phyloP scores from a whole-genome alignment of 2,797 vertebrate species.

The Hybognathus amarus region DNA sequence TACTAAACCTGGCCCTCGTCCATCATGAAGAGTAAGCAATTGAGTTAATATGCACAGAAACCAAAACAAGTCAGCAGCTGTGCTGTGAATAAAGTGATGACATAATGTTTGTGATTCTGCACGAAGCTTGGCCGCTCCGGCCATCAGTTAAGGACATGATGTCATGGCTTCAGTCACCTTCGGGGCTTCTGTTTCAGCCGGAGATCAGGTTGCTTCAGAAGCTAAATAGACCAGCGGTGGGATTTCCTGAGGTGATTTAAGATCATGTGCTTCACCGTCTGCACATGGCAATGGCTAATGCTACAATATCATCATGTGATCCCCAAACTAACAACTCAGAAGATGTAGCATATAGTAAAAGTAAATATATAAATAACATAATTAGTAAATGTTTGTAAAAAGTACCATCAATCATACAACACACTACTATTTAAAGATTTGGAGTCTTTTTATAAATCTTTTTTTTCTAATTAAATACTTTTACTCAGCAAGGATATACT shows the following conservation, averaged over 20 bases:
- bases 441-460: no score
- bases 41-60: constrained; percentile 55
- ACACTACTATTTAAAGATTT: no score
- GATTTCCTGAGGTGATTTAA: constrained; percentile 57
- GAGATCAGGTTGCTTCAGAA: constrained; percentile 68
- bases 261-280: constrained; percentile 54
- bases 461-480: no score
- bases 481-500: no score
- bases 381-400: background rate
- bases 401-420: background rate
- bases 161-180: constrained; percentile 68
- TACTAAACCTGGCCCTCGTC: constrained; percentile 52
- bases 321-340: background rate
- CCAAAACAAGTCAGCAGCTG: constrained; percentile 65
- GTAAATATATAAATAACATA: no score
- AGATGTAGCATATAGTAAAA: background rate
- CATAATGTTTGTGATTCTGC: constrained; percentile 69
- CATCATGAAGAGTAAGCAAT: constrained; percentile 61
- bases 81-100: constrained; percentile 67
- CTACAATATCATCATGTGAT: constrained; percentile 25
- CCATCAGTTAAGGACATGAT: constrained; percentile 69
- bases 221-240: constrained; percentile 69
- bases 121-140: constrained; percentile 56
- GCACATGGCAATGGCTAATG: constrained; percentile 25
- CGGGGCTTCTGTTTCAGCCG: constrained; percentile 6